Conservation (phyloP, 2,797 vertebrate genomes). For the Gymnoscopelus microlampas region DNA sequence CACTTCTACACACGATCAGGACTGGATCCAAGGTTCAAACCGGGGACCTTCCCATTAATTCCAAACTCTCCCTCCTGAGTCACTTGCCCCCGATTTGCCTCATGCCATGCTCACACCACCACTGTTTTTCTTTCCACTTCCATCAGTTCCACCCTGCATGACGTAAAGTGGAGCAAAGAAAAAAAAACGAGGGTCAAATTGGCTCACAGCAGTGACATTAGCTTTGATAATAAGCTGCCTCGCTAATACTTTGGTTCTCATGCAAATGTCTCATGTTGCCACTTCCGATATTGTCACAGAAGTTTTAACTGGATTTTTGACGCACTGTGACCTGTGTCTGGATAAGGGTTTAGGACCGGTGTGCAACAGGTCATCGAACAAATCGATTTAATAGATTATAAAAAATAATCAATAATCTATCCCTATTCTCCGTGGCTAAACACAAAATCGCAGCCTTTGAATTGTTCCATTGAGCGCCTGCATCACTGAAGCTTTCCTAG, state of each 20-base stretch:
- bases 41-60: too few species aligned
- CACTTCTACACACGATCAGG: too few species aligned
- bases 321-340: constrained; percentile 55
- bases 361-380: too few species aligned
- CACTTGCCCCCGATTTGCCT: not conserved
- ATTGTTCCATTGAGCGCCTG: constrained; percentile 37
- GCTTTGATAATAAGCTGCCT: not conserved
- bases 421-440: too few species aligned
- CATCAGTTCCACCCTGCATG: constrained; percentile 53
- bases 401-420: too few species aligned
- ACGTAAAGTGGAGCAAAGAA: constrained; percentile 39
- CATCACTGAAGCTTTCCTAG: constrained; percentile 29
- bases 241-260: constrained; percentile 12
- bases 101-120: constrained; percentile 26
- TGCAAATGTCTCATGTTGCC: constrained; percentile 29
- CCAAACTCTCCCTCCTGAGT: too few species aligned
- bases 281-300: constrained; percentile 40
- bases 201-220: constrained; percentile 19
- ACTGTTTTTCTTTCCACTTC: constrained; percentile 49
- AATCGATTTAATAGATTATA: too few species aligned
- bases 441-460: not conserved
- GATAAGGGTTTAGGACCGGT: constrained; percentile 27
- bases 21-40: too few species aligned
- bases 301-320: constrained; percentile 31
- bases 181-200: constrained; percentile 35